phyloP scores from a whole-genome alignment of 2,888 invertebrate species.

The Mystacides longicornis region DNA sequence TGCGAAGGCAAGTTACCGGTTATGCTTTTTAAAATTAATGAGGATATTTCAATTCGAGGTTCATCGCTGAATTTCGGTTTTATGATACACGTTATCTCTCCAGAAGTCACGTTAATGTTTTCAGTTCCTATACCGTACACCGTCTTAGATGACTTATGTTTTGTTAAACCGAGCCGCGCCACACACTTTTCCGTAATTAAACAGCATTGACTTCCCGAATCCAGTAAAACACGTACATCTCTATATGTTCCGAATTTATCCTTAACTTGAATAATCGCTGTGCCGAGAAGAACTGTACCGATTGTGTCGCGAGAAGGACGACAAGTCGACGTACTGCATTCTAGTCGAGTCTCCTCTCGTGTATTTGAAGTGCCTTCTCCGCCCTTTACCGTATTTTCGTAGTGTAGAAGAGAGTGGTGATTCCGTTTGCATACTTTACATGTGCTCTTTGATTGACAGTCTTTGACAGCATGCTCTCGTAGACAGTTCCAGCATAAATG shows the following conservation, averaged over 20 bases:
- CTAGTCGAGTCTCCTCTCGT: neutral
- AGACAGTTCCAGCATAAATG: neutral
- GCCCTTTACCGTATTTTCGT: neutral
- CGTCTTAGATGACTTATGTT: neutral
- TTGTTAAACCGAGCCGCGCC: neutral
- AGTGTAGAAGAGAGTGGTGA: neutral
- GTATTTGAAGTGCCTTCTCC: neutral
- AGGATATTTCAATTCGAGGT: neutral
- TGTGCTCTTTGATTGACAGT: neutral
- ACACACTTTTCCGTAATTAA: neutral
- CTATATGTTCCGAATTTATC: neutral
- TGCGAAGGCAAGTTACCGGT: neutral
- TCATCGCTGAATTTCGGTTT: neutral
- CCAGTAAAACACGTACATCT: neutral
- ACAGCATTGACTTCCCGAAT: neutral
- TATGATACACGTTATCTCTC: neutral
- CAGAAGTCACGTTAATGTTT: neutral
- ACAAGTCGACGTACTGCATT: neutral
- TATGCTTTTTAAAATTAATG: neutral
- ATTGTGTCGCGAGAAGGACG: neutral
- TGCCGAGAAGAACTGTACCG: neutral
- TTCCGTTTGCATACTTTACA: neutral
- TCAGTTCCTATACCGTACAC: neutral
- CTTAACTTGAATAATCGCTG: neutral
- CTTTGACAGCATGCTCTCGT: neutral